phyloP scores from a whole-genome alignment of 2,888 invertebrate species.

The Strigamia crassipes region DNA sequence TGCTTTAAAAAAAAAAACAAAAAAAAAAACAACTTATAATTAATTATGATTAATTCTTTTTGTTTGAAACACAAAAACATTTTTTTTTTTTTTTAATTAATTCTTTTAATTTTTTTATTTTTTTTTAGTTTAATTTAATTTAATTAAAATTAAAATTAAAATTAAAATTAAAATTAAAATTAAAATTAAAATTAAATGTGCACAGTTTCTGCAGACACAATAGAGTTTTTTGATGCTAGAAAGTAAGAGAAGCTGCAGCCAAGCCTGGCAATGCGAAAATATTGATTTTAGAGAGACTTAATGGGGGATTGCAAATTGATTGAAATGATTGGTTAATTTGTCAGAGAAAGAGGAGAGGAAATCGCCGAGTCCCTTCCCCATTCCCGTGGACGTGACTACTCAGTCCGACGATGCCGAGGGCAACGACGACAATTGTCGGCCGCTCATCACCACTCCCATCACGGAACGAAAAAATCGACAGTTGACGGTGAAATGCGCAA shows the following conservation, averaged over 20 bases:
- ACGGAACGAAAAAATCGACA: conserved; percentile 45
- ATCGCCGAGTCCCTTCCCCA: conserved; percentile 46
- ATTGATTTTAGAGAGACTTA: background rate
- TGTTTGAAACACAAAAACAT: too few relatives aligned
- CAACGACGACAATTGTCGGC: background rate
- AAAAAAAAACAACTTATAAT: too few relatives aligned
- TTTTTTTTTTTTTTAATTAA: too few relatives aligned
- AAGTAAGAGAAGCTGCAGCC: background rate
- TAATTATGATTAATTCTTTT: too few relatives aligned
- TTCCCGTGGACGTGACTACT: conserved; percentile 44
- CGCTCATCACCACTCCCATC: conserved; percentile 48
- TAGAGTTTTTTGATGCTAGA: background rate
- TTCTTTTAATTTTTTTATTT: conserved; percentile 4
- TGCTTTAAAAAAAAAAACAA: background rate
- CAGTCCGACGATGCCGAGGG: background rate
- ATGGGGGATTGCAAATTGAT: background rate
- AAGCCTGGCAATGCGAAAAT: conserved; percentile 45
- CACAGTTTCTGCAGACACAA: conserved; percentile 46
- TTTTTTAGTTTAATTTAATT: background rate
- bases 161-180: too few relatives aligned
- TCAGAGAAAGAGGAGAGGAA: conserved; percentile 44
- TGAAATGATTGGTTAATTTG: conserved; percentile 9
- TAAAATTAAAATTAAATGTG: too few relatives aligned
- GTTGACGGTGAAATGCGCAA: background rate
- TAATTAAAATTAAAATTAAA: too few relatives aligned